These are phyloP conservation scores for Nebria ingens DNA, from an alignment of 1,140 invertebrate genomes.

Conservation along the genomic window DNA sequence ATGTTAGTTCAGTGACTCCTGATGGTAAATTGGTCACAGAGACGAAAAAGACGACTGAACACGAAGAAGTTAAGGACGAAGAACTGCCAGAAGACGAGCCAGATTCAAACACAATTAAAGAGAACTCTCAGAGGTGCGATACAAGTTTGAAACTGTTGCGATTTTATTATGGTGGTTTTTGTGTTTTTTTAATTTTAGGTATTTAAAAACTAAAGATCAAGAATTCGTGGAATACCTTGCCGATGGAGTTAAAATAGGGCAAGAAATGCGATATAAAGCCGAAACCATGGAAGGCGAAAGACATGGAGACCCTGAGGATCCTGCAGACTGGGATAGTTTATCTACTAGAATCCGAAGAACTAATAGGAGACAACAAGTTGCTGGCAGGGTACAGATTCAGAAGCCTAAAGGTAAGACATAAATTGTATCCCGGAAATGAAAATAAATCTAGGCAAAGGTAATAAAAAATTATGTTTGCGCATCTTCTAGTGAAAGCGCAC, in stretches of 20 bases:
- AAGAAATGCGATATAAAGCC: slow-evolving; percentile 67
- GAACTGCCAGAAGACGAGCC: slow-evolving; percentile 51
- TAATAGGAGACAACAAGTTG: slow-evolving; percentile 37
- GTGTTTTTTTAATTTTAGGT: too few relatives aligned
- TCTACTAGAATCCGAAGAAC: slow-evolving; percentile 55
- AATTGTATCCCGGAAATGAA: too few relatives aligned
- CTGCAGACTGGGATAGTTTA: slow-evolving; percentile 62
- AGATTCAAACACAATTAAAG: slow-evolving; percentile 38
- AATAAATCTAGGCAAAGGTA: too few relatives aligned
- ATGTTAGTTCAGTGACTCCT: slow-evolving; percentile 39
- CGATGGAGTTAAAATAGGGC: slow-evolving; percentile 58
- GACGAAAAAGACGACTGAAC: slow-evolving; percentile 65
- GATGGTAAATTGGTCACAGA: slow-evolving; percentile 80
- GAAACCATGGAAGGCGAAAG: slow-evolving; percentile 59
- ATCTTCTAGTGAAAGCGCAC: neutral
- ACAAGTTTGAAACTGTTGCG: too few relatives aligned
- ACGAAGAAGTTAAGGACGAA: slow-evolving; percentile 71
- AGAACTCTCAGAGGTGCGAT: slow-evolving; percentile 41
- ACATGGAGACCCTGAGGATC: slow-evolving; percentile 51
- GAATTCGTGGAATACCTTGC: slow-evolving; percentile 65
- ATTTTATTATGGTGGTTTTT: slow-evolving; percentile 21
- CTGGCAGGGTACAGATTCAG: slow-evolving; percentile 34
- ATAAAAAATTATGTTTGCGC: neutral
- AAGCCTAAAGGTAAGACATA: slow-evolving; percentile 36
- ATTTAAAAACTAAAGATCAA: slow-evolving; percentile 43